Percentiles rank a stretch among this genome's conserved stretches.
These are phyloP conservation scores for Ficedula albicollis DNA, from an alignment of 2,797 vertebrate genomes.

Conservation along the genomic window DNA sequence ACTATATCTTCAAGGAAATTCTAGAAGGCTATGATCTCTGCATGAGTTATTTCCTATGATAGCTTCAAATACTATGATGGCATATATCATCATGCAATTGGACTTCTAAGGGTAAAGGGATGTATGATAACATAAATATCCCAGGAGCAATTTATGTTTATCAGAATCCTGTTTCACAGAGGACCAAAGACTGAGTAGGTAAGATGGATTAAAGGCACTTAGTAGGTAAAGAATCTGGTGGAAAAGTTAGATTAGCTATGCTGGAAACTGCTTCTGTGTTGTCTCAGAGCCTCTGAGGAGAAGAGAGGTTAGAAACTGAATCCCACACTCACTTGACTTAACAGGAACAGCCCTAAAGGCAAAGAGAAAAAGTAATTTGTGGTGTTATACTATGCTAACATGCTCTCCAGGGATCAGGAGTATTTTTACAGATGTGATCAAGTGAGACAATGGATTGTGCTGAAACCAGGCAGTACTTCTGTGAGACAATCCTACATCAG, in stretches of 20 bases:
- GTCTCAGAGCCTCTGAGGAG: not conserved
- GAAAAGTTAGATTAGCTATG: not conserved
- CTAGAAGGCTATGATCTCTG: not conserved
- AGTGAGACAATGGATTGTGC: not conserved
- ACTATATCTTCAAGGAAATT: not conserved
- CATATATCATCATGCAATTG: not conserved
- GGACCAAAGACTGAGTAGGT: not conserved
- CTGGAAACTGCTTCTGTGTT: not conserved
- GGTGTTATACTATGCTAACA: not conserved
- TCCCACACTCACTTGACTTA: not conserved
- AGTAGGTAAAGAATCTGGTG: not conserved
- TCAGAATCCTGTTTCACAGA: not conserved
- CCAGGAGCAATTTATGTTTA: not conserved
- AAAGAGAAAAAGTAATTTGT: not conserved
- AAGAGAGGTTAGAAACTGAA: slow-evolving; percentile 7
- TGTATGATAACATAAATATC: not conserved
- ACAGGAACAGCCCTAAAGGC: not conserved
- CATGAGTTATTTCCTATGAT: not conserved
- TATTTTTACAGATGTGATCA: not conserved
- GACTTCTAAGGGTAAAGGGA: not conserved
- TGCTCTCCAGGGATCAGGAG: not conserved
- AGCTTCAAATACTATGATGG: not conserved
- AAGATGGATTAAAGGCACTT: not conserved
- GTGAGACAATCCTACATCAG: not conserved
- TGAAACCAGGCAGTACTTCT: not conserved